These are phyloP conservation scores for Sandelia bainsii DNA, from an alignment of 2,797 vertebrate genomes.

Conservation along the genomic window DNA sequence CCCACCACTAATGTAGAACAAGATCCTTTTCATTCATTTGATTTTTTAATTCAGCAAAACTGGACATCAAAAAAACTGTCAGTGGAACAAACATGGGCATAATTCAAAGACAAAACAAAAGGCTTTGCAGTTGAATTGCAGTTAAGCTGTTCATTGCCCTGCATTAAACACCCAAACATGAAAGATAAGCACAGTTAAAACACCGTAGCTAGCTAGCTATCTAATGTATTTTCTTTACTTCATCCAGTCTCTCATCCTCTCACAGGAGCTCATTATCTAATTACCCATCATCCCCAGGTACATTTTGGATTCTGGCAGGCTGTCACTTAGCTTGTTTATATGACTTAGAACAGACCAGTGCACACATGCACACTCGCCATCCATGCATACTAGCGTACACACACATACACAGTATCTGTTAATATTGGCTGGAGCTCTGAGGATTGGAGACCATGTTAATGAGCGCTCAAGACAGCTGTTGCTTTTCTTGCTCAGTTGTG, in stretches of 20 bases:
- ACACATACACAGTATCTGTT: conserved; percentile 27
- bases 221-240: conserved; percentile 19
- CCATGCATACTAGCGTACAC: conserved; percentile 4
- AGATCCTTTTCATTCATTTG: neutral
- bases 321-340: conserved; percentile 74
- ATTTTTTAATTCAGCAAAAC: neutral
- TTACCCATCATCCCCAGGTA: conserved; percentile 74
- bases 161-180: too few relatives aligned
- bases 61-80: neutral
- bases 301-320: conserved; percentile 76
- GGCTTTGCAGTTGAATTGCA: too few relatives aligned
- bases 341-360: conserved; percentile 66
- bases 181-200: too few relatives aligned
- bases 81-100: neutral
- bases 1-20: neutral
- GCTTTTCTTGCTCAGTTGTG: conserved; percentile 52
- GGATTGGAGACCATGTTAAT: conserved; percentile 72
- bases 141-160: too few relatives aligned
- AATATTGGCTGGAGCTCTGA: conserved; percentile 57
- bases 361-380: conserved; percentile 45
- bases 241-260: conserved; percentile 34
- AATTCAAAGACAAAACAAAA: too few relatives aligned
- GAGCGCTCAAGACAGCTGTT: conserved; percentile 76
- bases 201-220: neutral
- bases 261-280: conserved; percentile 76